A percentile compares a stretch with the other conserved stretches of the same genome.
These are phyloP conservation scores for Rhizoglyphus robini DNA, from an alignment of 1,140 invertebrate species.

Conservation along the genomic window DNA sequence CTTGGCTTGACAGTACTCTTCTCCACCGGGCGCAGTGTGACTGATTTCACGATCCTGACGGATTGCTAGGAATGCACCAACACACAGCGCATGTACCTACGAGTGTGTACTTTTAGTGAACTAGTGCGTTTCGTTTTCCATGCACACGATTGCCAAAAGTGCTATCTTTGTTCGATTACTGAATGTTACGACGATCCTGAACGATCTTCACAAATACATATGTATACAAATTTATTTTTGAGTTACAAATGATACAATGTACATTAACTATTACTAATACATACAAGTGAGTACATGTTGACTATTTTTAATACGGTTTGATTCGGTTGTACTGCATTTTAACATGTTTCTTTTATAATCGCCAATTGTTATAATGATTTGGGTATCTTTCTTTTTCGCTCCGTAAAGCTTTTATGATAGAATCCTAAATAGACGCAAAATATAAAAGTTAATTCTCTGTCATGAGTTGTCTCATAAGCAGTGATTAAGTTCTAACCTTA, in stretches of 20 bases:
- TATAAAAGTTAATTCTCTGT: conserved; percentile 28
- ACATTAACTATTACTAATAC: neutral
- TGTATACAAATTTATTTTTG: neutral
- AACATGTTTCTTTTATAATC: conserved; percentile 40
- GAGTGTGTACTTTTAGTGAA: too few species aligned
- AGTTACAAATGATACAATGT: neutral
- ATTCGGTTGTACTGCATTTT: too few species aligned
- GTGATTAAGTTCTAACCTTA: conserved; percentile 40
- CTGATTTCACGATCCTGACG: too few species aligned
- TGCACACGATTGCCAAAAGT: too few species aligned
- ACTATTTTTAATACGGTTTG: too few species aligned
- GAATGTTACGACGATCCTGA: too few species aligned
- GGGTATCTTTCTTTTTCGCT: conserved; percentile 66
- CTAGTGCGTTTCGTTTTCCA: too few species aligned
- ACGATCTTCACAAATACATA: neutral
- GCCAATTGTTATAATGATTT: conserved; percentile 52
- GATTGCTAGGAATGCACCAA: too few species aligned
- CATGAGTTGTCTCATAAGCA: neutral
- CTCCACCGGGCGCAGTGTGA: too few species aligned
- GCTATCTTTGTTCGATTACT: too few species aligned
- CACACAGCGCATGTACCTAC: too few species aligned
- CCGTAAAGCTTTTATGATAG: conserved; percentile 61
- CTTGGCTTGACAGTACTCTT: too few species aligned
- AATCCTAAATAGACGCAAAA: conserved; percentile 40
- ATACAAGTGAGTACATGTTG: neutral